Evolutionary conservation across 2,797 vertebrate genomes (phyloP).

Genomic region (Pygocentrus nattereri): DNA sequence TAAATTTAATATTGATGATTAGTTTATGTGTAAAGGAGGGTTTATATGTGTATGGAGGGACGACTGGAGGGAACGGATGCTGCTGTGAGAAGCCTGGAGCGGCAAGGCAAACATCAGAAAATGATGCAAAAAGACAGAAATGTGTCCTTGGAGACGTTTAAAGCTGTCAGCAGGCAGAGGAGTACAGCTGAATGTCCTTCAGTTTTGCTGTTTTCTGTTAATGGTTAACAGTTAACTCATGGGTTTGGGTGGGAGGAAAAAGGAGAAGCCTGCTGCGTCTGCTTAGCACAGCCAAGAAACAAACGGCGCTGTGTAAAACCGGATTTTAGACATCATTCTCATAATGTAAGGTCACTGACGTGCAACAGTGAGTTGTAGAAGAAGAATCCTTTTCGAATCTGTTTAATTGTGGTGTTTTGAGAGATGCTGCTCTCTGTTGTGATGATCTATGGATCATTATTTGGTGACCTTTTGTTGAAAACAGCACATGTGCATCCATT

Average conservation of each 20-base stretch:
- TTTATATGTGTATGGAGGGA: too few relatives aligned
- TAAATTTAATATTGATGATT: too few relatives aligned
- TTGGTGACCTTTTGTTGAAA: too few relatives aligned
- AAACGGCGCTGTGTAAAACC: not conserved
- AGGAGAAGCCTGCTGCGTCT: not conserved
- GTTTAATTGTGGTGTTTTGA: too few relatives aligned
- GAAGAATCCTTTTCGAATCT: too few relatives aligned
- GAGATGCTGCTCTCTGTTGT: too few relatives aligned
- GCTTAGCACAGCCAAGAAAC: not conserved
- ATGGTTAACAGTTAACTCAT: not conserved
- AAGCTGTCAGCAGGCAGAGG: not conserved
- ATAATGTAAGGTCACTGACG: not conserved
- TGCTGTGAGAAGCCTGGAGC: not conserved
- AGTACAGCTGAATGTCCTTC: not conserved
- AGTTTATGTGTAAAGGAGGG: too few relatives aligned
- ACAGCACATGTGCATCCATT: too few relatives aligned
- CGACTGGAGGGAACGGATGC: too few relatives aligned
- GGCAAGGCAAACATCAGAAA: not conserved
- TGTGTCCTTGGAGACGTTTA: not conserved
- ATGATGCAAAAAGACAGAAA: not conserved
- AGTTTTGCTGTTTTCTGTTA: not conserved
- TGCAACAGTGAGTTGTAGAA: not conserved
- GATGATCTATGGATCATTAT: too few relatives aligned
- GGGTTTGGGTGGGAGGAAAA: not conserved
- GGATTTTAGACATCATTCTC: not conserved